Evolutionary conservation across 2,888 invertebrate species (phyloP).

Genomic region (Salpingus planirostris): DNA sequence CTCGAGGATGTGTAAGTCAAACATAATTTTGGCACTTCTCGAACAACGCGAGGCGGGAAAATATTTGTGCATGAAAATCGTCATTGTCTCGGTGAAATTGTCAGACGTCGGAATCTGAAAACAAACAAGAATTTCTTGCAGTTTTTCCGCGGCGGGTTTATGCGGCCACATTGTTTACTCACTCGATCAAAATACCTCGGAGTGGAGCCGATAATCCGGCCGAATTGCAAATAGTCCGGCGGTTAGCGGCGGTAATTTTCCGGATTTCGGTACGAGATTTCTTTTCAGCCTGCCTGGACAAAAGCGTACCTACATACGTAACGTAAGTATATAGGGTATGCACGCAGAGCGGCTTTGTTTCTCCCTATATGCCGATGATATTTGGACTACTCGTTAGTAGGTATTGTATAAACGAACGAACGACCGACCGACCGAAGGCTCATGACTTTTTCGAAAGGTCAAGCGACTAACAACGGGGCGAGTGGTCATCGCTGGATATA

Average conservation of each 20-base stretch:
- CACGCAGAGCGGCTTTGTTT: no score
- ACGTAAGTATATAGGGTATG: no score
- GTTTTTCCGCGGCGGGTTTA: slow-evolving; percentile 11
- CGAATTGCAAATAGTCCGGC: slow-evolving; percentile 8
- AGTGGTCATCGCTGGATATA: no score
- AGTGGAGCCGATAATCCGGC: slow-evolving; percentile 10
- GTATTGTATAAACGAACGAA: no score
- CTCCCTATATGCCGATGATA: no score
- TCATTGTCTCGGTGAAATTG: slow-evolving; percentile 13
- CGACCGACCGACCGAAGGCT: no score
- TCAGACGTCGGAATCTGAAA: slow-evolving; percentile 12
- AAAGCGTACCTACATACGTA: no score
- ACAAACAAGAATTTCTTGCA: slow-evolving; percentile 14
- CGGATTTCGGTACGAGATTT: no score
- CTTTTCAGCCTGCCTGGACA: no score
- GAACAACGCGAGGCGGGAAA: slow-evolving; percentile 7
- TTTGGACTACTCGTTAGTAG: no score
- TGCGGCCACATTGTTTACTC: slow-evolving; percentile 8
- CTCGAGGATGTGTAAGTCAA: slow-evolving; percentile 15
- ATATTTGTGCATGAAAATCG: slow-evolving; percentile 15
- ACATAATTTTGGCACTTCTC: slow-evolving; percentile 15
- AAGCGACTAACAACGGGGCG: no score
- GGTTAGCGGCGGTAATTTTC: slow-evolving; percentile 7
- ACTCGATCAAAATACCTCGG: slow-evolving; percentile 12
- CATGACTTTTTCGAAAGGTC: no score